Base-by-base conservation (phyloP, 37 sponge, comb jelly and placozoan species). In the Agelas oroides region DNA sequence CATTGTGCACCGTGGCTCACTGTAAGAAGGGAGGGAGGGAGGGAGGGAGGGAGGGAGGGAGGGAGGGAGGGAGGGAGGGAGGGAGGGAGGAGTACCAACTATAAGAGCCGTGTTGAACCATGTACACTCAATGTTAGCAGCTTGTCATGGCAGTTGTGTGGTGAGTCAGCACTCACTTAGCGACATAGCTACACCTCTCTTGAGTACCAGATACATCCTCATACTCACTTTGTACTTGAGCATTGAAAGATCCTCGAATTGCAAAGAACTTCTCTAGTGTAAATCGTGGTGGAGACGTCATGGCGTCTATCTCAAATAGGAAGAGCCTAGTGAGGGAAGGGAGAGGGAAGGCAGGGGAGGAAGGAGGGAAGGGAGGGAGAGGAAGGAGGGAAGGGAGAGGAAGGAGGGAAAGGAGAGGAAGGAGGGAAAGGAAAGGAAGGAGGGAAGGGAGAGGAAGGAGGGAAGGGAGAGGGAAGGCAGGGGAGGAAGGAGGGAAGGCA, bases 221-320 rank as follows among this genome's bases (percentile, higher is more conserved):
- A 18, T 56, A 39, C 61, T 59, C 5, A 81, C 82, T 61, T 71
- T 81, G 52, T 23, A 59, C 46, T 61, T 81, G 71, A 55, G 82
- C 56, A 59, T 46, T 60, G 82, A 81, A 81, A 5, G 71, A 37
- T 5, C 71, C 82, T 59, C 59, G 55, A n/a, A 81, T 81, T 1
- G 82, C 71, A 27, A 38, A 81, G 71, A 59, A 71, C 0, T 25
- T 59, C 59, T 55, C 41, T 28, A 58, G 27, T 1, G 36, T 71
- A 41, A 70, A 27, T 6, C 14, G 24, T 3, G 52, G 25, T 32
- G 80, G 80, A 11, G 67, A 53, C 20, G 58, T 19, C 24, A 33
- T 59, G 0, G 23, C 2, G 39, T 81, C 61, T 61, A 71, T 18
- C 41, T 58, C 59, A 36, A 81, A 81, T 40, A 81, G 37, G 40